A percentile compares a stretch with the other conserved stretches of the same genome.
phyloP scores from a whole-genome alignment of 53 echinoderm and acorn worm species.

The Holothuria leucospilota region DNA sequence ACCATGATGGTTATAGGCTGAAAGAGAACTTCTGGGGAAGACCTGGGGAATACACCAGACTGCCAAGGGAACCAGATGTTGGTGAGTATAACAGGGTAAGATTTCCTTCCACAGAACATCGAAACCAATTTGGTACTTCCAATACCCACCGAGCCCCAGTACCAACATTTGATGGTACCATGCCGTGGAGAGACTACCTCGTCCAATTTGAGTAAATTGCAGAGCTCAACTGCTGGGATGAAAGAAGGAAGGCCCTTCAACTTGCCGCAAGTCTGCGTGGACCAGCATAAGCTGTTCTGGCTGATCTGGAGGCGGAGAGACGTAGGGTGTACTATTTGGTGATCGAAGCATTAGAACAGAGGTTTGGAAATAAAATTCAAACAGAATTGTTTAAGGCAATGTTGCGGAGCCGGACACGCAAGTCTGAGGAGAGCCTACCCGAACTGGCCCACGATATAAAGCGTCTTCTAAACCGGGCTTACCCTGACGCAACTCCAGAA shows the following conservation, averaged over 20 bases:
- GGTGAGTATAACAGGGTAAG: conserved; percentile 14
- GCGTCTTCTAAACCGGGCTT: conserved; percentile 48
- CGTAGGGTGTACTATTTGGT: conserved; percentile 40
- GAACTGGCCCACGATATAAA: conserved; percentile 50
- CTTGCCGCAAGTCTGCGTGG: conserved; percentile 70
- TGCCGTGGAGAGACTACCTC: conserved; percentile 63
- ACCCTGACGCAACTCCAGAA: conserved; percentile 46
- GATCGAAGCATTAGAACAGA: conserved; percentile 40
- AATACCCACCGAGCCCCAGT: background rate
- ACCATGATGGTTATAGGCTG: background rate
- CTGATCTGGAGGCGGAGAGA: conserved; percentile 48
- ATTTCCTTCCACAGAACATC: too few species aligned
- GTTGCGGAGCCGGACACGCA: conserved; percentile 42
- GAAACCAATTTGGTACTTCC: too few species aligned
- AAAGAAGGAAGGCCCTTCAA: conserved; percentile 48
- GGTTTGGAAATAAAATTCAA: conserved; percentile 61
- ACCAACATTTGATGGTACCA: conserved; percentile 57
- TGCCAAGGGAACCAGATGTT: background rate
- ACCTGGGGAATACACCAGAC: too few species aligned
- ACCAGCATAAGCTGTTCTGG: conserved; percentile 58
- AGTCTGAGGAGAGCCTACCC: conserved; percentile 50
- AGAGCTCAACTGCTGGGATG: conserved; percentile 71
- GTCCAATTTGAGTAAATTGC: conserved; percentile 69
- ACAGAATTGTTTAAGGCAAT: conserved; percentile 55
- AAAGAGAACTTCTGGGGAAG: background rate